Evolutionary conservation across 2,113 vertebrate species (phyloP), one percentile per base, ranked within the genome.

Genomic region (Mustela nigripes): DNA sequence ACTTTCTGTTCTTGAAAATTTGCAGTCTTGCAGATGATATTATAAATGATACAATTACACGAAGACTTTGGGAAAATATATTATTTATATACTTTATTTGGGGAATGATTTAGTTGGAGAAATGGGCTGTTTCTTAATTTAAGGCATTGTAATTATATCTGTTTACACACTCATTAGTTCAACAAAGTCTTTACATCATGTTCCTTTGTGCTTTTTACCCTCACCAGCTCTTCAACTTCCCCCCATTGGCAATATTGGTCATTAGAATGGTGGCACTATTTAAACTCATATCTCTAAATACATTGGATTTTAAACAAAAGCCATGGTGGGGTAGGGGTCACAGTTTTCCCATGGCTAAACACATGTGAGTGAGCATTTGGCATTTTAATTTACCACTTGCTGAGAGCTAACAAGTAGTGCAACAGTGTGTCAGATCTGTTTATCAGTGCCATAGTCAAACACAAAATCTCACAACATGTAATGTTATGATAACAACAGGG

Each of bases 331-430:
- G 22, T 48, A 86, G 1, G 4, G 42, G 90, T 97, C 92, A 78
- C 36, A 86, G 26, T 96, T 53, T 12, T 83, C 76, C 71, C n/a
- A 1, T 48, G 69, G 63, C 92, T 96, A 73, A 28, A 89, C 16
- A 33, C 19, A 63, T 89, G 91, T 95, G 80, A 94, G 78, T 94
- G 98, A 91, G 9, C 81, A 96, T 91, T 94, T 79, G 97, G 53
- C 80, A 19, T 86, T 97, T 98, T 97, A 62, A 98, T 84, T 97
- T 95, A 97, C 97, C 60, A 36, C 71, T 96, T 97, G 63, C 93
- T 97, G 93, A 98, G 97, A 98, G 96, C 92, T 98, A 98, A 94
- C 89, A 95, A 96, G 98, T 97, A 98, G 94, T 78, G 89, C 89
- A 90, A 93, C 73, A 19, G 22, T 86, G 19, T 74, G 82, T 81